Evolutionary conservation across 2,113 vertebrate genomes (phyloP).

Genomic region (Zeus faber): DNA sequence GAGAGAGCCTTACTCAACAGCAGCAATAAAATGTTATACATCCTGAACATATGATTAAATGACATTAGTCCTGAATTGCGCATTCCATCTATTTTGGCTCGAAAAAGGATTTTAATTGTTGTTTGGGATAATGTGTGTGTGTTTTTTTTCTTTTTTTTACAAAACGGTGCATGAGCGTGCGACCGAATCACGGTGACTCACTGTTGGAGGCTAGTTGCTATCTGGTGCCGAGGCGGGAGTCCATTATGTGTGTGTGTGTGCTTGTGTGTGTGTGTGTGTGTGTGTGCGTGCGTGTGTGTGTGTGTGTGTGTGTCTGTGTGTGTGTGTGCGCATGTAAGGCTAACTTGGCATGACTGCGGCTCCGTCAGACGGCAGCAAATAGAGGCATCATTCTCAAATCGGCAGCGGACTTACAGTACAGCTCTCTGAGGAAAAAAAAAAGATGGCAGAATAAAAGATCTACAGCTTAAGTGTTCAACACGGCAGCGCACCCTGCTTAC

Average conservation of each 20-base stretch:
- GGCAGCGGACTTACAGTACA: too few species aligned
- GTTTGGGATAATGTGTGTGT: slow-evolving; percentile 60
- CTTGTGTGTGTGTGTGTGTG: slow-evolving; percentile 1
- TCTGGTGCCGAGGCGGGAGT: slow-evolving; percentile 66
- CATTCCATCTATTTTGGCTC: too few species aligned
- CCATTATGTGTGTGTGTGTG: slow-evolving; percentile 12
- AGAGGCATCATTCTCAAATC: too few species aligned
- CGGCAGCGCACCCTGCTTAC: too few species aligned
- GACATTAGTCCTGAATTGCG: too few species aligned
- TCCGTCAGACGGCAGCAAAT: neutral
- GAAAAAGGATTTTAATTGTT: slow-evolving; percentile 49
- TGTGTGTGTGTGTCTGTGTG: neutral
- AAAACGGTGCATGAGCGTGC: slow-evolving; percentile 39
- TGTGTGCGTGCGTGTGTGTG: slow-evolving; percentile 4
- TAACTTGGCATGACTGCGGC: neutral
- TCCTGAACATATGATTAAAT: slow-evolving; percentile 14
- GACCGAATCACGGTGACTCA: slow-evolving; percentile 64
- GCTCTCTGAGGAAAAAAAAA: too few species aligned
- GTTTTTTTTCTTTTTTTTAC: slow-evolving; percentile 37
- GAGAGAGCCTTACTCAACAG: neutral
- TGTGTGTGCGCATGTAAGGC: neutral
- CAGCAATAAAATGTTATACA: slow-evolving; percentile 7
- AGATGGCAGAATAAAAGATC: too few species aligned
- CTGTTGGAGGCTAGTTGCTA: slow-evolving; percentile 58
- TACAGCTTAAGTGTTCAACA: too few species aligned